Percentiles rank a stretch among this genome's conserved stretches.
phyloP scores from a whole-genome alignment of 2,797 vertebrate genomes.

The Hippopotamyrus pictus region DNA sequence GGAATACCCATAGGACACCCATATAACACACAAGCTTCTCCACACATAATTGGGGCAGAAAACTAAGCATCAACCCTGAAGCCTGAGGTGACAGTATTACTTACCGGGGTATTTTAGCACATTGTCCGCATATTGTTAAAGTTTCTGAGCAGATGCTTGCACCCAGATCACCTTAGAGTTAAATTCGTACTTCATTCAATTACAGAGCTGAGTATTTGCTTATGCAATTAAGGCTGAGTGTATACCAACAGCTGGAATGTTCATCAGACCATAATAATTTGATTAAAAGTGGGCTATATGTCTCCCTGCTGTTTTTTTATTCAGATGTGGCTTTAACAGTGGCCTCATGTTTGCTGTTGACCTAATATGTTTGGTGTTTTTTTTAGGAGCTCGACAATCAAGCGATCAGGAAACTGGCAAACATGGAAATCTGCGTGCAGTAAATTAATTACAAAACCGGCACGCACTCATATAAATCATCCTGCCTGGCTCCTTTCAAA shows the following conservation, averaged over 20 bases:
- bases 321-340: neutral
- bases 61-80: neutral
- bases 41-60: neutral
- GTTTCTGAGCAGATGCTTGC: neutral
- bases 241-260: neutral
- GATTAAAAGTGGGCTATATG: neutral
- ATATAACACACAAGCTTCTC: neutral
- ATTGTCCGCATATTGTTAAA: neutral
- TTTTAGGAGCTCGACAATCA: neutral
- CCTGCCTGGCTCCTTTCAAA: neutral
- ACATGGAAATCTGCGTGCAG: conserved; percentile 2
- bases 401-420: neutral
- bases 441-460: neutral
- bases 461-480: neutral
- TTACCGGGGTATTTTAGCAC: neutral
- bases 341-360: neutral
- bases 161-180: neutral
- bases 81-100: neutral
- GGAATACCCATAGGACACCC: neutral
- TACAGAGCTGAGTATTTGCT: neutral
- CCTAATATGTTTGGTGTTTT: neutral
- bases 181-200: neutral
- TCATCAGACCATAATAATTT: neutral
- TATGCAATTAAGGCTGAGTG: neutral
- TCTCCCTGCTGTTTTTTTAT: neutral